These are phyloP conservation scores for Teleopsis dalmanni DNA, from an alignment of 1,140 invertebrate genomes.

Conservation along the genomic window DNA sequence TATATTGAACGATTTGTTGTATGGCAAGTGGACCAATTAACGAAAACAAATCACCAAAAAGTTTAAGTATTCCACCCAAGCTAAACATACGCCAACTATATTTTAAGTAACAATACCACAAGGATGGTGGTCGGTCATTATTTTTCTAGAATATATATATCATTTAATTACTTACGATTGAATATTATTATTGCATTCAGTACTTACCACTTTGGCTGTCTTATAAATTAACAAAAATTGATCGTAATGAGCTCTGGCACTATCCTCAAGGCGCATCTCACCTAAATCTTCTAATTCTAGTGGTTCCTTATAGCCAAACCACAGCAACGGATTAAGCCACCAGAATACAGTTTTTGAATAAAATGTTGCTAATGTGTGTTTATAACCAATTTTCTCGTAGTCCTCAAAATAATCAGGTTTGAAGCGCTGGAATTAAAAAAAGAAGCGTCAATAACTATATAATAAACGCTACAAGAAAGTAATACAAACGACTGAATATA, in stretches of 20 bases:
- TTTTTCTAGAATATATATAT: constrained; percentile 25
- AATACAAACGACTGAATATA: background rate
- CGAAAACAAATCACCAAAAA: constrained; percentile 68
- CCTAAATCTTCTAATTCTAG: constrained; percentile 64
- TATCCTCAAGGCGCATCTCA: constrained; percentile 57
- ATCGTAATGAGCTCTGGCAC: constrained; percentile 40
- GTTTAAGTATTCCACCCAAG: constrained; percentile 63
- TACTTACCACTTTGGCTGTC: constrained; percentile 30
- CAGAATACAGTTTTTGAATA: constrained; percentile 68
- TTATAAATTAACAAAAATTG: constrained; percentile 40
- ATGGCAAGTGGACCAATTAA: constrained; percentile 71
- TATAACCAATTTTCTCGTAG: constrained; percentile 43
- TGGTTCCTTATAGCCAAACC: constrained; percentile 57
- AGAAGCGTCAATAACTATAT: background rate
- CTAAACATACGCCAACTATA: constrained; percentile 66
- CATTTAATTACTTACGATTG: background rate
- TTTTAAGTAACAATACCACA: constrained; percentile 62
- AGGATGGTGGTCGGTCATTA: constrained; percentile 33
- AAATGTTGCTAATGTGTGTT: constrained; percentile 55
- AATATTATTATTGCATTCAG: background rate
- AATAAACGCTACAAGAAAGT: background rate
- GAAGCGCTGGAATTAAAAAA: constrained; percentile 23
- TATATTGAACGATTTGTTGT: constrained; percentile 63
- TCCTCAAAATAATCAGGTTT: constrained; percentile 33
- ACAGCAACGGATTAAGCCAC: constrained; percentile 64